A percentile compares a stretch with the other conserved stretches of the same genome.
These are phyloP conservation scores for Drosophila suboccidentalis DNA, from an alignment of 2,888 invertebrate genomes.

Conservation along the genomic window DNA sequence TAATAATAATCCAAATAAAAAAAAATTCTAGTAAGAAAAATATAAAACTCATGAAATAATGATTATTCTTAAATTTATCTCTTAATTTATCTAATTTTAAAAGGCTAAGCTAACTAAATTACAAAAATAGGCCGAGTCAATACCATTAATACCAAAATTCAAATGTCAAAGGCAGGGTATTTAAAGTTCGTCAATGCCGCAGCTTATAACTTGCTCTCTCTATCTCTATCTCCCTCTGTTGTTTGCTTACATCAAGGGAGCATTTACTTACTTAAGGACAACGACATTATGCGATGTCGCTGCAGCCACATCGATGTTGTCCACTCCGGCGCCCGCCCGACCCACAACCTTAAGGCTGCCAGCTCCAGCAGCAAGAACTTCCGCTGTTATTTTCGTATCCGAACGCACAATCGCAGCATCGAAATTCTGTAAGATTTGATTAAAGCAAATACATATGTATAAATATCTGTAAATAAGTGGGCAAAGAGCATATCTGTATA, in stretches of 20 bases:
- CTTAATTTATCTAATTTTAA: too few relatives aligned
- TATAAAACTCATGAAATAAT: too few relatives aligned
- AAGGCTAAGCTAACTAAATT: too few relatives aligned
- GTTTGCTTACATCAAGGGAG: slow-evolving; percentile 3
- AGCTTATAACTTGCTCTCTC: too few relatives aligned
- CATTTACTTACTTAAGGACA: slow-evolving; percentile 94
- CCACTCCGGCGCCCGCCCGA: slow-evolving; percentile 99
- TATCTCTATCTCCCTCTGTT: background rate
- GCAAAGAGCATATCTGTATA: slow-evolving; percentile 1
- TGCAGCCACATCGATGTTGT: slow-evolving; percentile 96
- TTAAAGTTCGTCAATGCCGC: background rate
- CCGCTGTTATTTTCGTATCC: slow-evolving; percentile 96
- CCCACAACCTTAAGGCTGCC: slow-evolving; percentile 94
- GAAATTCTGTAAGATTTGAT: slow-evolving; percentile 88
- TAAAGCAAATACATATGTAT: slow-evolving; percentile 25
- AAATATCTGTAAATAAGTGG: background rate
- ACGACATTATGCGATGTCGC: slow-evolving; percentile 94
- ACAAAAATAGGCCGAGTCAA: too few relatives aligned
- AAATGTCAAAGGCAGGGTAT: background rate
- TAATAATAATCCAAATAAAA: too few relatives aligned
- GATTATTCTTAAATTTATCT: too few relatives aligned
- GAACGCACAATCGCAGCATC: slow-evolving; percentile 97
- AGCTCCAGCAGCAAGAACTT: slow-evolving; percentile 91
- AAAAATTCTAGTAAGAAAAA: too few relatives aligned
- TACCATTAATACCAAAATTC: too few relatives aligned